These are phyloP conservation scores for Arion vulgaris DNA, from an alignment of 1,140 invertebrate genomes.

Conservation along the genomic window DNA sequence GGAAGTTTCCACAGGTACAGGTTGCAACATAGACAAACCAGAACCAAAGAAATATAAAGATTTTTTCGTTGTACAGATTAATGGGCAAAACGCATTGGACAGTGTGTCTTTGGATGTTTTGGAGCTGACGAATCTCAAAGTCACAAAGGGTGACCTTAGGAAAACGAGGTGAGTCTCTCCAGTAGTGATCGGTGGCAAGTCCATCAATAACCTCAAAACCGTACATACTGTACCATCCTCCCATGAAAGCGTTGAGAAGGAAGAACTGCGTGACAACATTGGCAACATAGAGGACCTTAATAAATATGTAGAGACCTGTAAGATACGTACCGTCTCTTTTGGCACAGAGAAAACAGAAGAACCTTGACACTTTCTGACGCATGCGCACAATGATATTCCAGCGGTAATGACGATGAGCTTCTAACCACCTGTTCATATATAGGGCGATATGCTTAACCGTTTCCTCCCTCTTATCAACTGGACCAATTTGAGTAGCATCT, in stretches of 20 bases:
- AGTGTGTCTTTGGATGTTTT: constrained; percentile 66
- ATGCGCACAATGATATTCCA: constrained; percentile 60
- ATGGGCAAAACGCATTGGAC: constrained; percentile 76
- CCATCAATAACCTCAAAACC: constrained; percentile 73
- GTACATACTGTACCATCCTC: constrained; percentile 73
- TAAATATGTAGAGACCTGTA: constrained; percentile 73
- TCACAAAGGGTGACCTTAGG: constrained; percentile 75
- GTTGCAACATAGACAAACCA: constrained; percentile 68
- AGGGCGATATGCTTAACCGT: constrained; percentile 60
- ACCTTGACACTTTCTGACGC: constrained; percentile 58
- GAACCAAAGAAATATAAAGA: constrained; percentile 72
- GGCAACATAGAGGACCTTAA: constrained; percentile 73
- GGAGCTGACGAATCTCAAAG: constrained; percentile 72
- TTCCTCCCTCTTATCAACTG: constrained; percentile 57
- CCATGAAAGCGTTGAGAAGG: constrained; percentile 75
- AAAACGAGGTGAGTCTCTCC: constrained; percentile 68
- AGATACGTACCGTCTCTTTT: constrained; percentile 74
- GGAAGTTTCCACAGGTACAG: constrained; percentile 60
- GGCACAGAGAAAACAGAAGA: constrained; percentile 69
- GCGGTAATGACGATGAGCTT: constrained; percentile 63
- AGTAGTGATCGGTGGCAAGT: constrained; percentile 70
- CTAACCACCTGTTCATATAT: constrained; percentile 66
- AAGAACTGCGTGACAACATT: constrained; percentile 75
- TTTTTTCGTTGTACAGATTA: constrained; percentile 77
- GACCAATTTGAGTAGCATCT: constrained; percentile 55